These are phyloP conservation scores for Cheirogaleus major DNA, from an alignment of 2,797 vertebrate species.

Conservation along the genomic window DNA sequence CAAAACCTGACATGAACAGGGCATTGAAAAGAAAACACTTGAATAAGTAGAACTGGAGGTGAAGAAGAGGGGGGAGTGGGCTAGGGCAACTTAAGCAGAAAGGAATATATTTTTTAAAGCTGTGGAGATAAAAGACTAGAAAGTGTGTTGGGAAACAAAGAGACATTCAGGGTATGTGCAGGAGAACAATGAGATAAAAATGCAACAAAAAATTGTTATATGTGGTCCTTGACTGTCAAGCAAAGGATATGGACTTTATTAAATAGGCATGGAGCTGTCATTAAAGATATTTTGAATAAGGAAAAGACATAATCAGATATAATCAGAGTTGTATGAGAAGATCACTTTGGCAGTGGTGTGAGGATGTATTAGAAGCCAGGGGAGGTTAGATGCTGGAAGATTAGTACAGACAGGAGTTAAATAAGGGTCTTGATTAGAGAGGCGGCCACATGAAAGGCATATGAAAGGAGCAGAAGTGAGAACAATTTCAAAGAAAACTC, in stretches of 20 bases:
- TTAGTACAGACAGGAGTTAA: constrained; percentile 37
- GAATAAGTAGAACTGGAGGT: neutral
- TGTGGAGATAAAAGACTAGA: neutral
- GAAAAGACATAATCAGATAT: constrained; percentile 46
- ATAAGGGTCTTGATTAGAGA: constrained; percentile 54
- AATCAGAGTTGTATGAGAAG: constrained; percentile 31
- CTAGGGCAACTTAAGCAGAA: neutral
- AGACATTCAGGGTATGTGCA: neutral
- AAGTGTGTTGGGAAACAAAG: neutral
- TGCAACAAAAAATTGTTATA: neutral
- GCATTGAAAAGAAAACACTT: neutral
- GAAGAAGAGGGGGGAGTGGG: neutral
- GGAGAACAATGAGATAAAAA: constrained; percentile 34
- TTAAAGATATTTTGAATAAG: constrained; percentile 42
- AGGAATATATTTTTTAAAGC: neutral
- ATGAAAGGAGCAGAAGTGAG: constrained; percentile 16
- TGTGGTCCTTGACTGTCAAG: neutral
- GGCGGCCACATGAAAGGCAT: neutral
- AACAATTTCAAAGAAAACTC: constrained; percentile 20
- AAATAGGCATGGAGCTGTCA: neutral
- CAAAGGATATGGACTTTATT: constrained; percentile 31
- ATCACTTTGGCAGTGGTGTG: constrained; percentile 1
- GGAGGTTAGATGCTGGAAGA: neutral
- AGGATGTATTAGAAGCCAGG: neutral
- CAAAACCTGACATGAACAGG: neutral